These are phyloP conservation scores for Whitmania pigra DNA, from an alignment of 1,140 invertebrate species.

Conservation along the genomic window DNA sequence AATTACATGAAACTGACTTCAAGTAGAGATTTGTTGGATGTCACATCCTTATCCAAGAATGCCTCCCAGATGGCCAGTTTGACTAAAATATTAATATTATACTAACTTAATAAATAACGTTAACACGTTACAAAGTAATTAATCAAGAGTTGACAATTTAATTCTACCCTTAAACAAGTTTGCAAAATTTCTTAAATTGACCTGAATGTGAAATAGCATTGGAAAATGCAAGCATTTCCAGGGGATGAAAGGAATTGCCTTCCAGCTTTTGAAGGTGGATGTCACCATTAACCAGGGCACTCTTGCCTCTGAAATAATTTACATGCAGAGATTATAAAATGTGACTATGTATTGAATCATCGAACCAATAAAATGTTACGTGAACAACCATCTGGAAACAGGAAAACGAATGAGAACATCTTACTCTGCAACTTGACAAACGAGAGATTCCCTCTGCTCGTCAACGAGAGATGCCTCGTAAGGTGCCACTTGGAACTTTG, in stretches of 20 bases:
- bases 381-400: too few species aligned
- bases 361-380: not conserved
- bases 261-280: slow-evolving; percentile 26
- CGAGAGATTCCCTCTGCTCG: too few species aligned
- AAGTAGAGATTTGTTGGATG: slow-evolving; percentile 65
- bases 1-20: slow-evolving; percentile 43
- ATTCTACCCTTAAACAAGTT: slow-evolving; percentile 7
- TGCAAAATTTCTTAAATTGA: slow-evolving; percentile 15
- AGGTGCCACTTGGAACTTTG: too few species aligned
- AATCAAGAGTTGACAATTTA: not conserved
- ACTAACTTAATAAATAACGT: slow-evolving; percentile 3
- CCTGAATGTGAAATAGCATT: slow-evolving; percentile 75
- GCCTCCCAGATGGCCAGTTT: slow-evolving; percentile 85
- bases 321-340: not conserved
- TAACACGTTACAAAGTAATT: too few species aligned
- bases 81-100: slow-evolving; percentile 46
- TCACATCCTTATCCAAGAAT: slow-evolving; percentile 64
- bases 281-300: slow-evolving; percentile 24
- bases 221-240: slow-evolving; percentile 68
- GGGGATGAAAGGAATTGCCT: slow-evolving; percentile 26
- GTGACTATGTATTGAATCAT: not conserved
- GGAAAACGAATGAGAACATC: too few species aligned
- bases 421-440: too few species aligned
- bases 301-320: slow-evolving; percentile 22
- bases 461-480: too few species aligned